These are phyloP conservation scores for Andrena praecox DNA, from an alignment of 2,888 invertebrate species.

Conservation along the genomic window DNA sequence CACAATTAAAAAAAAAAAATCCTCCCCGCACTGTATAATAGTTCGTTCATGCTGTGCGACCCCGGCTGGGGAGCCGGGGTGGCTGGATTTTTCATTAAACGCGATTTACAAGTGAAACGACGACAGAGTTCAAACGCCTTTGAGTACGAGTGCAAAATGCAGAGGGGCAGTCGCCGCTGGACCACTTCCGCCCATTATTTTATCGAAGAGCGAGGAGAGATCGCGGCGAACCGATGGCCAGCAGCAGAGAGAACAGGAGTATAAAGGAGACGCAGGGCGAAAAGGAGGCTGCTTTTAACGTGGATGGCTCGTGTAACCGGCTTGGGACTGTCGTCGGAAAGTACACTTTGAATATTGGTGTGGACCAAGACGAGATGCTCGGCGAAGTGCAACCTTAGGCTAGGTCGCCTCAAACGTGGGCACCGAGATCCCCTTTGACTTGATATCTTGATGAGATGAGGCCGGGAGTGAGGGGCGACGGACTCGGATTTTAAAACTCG, in stretches of 20 bases:
- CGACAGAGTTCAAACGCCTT: constrained; percentile 9
- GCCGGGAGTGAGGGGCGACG: not conserved
- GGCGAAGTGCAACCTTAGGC: constrained; percentile 42
- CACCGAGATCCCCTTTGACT: constrained; percentile 58
- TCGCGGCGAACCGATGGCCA: constrained; percentile 47
- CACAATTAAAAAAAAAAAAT: no score
- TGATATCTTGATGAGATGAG: constrained; percentile 61
- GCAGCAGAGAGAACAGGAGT: constrained; percentile 32
- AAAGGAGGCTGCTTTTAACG: constrained; percentile 60
- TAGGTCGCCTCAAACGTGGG: constrained; percentile 37
- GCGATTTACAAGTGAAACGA: not conserved
- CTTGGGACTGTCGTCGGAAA: constrained; percentile 57
- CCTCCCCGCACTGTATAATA: no score
- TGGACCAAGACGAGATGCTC: constrained; percentile 45
- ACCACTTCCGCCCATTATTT: constrained; percentile 57
- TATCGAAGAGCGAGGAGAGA: constrained; percentile 50
- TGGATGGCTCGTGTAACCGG: constrained; percentile 55
- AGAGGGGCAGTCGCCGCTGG: constrained; percentile 6
- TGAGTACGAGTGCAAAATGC: constrained; percentile 14
- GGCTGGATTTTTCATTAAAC: not conserved
- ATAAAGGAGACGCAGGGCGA: constrained; percentile 23
- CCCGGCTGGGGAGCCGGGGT: no score
- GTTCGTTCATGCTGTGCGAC: no score
- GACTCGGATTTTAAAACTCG: constrained; percentile 17
- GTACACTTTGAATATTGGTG: constrained; percentile 69